phyloP scores from a whole-genome alignment of 64 coral and sea anemone species.

The Stylophora pistillata region DNA sequence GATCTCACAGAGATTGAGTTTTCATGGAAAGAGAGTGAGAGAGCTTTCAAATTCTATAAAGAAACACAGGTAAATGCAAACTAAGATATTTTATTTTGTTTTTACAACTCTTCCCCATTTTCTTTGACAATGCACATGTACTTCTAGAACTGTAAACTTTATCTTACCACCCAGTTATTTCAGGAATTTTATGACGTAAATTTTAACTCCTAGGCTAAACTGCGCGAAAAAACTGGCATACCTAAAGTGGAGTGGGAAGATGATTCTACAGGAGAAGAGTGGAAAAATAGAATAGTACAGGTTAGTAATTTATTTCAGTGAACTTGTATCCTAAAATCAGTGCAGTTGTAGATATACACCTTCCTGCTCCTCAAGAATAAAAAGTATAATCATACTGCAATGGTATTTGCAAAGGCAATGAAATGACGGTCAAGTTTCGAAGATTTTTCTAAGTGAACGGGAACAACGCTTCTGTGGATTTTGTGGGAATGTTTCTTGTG shows the following conservation, averaged over 20 bases:
- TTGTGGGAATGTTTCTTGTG: too few relatives aligned
- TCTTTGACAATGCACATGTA: background rate
- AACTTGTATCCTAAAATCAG: background rate
- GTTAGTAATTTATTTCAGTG: background rate
- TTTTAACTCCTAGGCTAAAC: conserved; percentile 16
- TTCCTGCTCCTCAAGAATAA: too few relatives aligned
- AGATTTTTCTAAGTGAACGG: too few relatives aligned
- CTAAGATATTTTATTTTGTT: background rate
- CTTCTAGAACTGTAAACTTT: too few relatives aligned
- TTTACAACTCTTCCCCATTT: background rate
- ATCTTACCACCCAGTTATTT: background rate
- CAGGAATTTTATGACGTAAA: background rate
- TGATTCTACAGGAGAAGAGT: background rate
- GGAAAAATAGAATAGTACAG: conserved; percentile 17
- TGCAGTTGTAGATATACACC: too few relatives aligned
- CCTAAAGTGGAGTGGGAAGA: conserved; percentile 39
- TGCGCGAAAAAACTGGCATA: conserved; percentile 37
- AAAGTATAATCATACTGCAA: too few relatives aligned
- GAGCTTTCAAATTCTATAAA: conserved; percentile 58
- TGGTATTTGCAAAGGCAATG: too few relatives aligned
- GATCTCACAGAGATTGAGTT: conserved; percentile 62
- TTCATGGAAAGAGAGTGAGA: conserved; percentile 72
- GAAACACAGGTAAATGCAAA: conserved; percentile 60
- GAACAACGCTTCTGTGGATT: too few relatives aligned
- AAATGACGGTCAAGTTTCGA: too few relatives aligned